Percentiles rank a stretch among this genome's conserved stretches.
phyloP scores from a whole-genome alignment of 2,797 vertebrate genomes.

The Benthosema pterotum region DNA sequence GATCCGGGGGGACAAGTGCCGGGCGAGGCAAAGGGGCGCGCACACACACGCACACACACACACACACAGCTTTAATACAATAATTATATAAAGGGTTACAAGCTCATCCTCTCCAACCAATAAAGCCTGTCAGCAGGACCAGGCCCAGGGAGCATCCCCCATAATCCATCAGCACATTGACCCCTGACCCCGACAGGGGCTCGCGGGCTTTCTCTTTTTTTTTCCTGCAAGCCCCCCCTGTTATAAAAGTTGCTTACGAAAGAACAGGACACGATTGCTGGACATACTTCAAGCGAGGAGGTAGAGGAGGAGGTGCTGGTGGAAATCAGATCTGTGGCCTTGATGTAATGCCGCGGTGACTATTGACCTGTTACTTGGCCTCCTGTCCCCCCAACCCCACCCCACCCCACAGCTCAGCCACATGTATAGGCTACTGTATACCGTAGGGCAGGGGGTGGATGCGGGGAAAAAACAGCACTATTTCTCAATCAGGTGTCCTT shows the following conservation, averaged over 20 bases:
- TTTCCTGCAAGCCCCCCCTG: too few species aligned
- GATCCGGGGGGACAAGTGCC: conserved; percentile 93
- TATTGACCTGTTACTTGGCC: conserved; percentile 46
- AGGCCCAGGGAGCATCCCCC: conserved; percentile 90
- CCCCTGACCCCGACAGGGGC: conserved; percentile 93
- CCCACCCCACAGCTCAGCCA: background rate
- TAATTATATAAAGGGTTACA: conserved; percentile 99
- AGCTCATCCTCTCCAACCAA: conserved; percentile 98
- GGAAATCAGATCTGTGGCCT: conserved; percentile 75
- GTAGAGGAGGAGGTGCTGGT: too few species aligned
- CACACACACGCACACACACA: too few species aligned
- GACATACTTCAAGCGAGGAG: conserved; percentile 65
- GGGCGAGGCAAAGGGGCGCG: conserved; percentile 87
- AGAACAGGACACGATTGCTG: conserved; percentile 79
- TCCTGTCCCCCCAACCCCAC: conserved; percentile 41
- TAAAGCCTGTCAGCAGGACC: conserved; percentile 96
- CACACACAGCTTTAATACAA: conserved; percentile 98
- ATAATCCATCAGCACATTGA: conserved; percentile 98
- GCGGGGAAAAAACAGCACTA: conserved; percentile 23
- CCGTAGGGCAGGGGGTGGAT: background rate
- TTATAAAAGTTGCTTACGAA: conserved; percentile 86
- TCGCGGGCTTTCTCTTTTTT: conserved; percentile 89
- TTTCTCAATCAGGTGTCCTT: conserved; percentile 15
- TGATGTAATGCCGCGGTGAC: conserved; percentile 61
- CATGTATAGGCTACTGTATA: too few species aligned